Conservation (phyloP, 2,797 vertebrate genomes). For the Chloroceryle inda region DNA sequence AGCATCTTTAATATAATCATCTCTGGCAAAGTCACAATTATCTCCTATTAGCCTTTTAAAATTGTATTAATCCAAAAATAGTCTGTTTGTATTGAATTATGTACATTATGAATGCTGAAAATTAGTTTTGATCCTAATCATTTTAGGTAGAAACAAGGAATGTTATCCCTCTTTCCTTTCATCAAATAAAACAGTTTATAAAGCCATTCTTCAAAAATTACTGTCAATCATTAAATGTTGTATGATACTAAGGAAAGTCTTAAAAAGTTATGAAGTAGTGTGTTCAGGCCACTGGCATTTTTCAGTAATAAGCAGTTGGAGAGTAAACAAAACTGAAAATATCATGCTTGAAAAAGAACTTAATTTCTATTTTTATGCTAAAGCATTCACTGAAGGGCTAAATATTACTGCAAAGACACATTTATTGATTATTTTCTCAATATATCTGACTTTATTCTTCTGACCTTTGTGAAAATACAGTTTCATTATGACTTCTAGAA, state of each 20-base stretch:
- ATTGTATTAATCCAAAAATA: constrained; percentile 33
- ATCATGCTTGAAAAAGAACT: background rate
- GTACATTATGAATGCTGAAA: background rate
- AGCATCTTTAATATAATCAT: constrained; percentile 17
- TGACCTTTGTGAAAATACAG: background rate
- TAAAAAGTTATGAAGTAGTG: background rate
- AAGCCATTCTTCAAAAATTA: background rate
- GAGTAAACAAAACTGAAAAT: background rate
- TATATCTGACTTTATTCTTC: background rate
- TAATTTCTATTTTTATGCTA: background rate
- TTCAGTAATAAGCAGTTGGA: background rate
- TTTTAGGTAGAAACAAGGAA: background rate
- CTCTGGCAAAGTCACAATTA: constrained; percentile 7
- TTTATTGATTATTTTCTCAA: background rate
- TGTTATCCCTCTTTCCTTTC: background rate
- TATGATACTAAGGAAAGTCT: background rate
- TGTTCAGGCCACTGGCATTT: background rate
- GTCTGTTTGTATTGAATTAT: background rate
- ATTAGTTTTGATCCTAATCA: constrained; percentile 18
- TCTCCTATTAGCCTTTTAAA: constrained; percentile 10
- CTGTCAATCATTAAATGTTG: background rate
- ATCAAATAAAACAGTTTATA: background rate
- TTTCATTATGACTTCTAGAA: background rate
- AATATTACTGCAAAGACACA: background rate
- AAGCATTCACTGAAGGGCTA: background rate